Base-by-base conservation (phyloP, 2,113 vertebrate species). In the Podilymbus podiceps region DNA sequence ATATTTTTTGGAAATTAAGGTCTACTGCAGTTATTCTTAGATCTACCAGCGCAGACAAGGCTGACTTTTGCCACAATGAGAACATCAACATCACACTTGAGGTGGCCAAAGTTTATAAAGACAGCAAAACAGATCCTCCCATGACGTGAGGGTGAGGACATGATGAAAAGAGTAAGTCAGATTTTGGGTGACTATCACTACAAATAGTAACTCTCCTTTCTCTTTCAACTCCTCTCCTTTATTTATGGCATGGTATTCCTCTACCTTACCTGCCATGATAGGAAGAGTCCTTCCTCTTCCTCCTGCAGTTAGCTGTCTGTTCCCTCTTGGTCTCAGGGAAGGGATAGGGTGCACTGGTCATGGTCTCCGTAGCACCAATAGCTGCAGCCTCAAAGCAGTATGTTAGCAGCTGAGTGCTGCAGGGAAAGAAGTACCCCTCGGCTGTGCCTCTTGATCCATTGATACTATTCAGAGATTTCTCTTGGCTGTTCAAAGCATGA, bases 1-100 rank as follows among this genome's bases (percentile, higher is more conserved):
- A 10, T 91, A 75, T 66, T 85, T 88, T 95, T 86, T 92, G 40
- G 50, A 96, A 95, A 92, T 79, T 28, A 73, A 87, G 38, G 20
- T 46, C 74, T 89, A 2, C 62, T 73, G 30, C 81, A 71, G 35
- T 62, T 89, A 56, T 38, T 38, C 60, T 93, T 86, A 89, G 46
- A 79, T 89, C 42, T 87, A 59, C 88, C 81, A 53, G 23, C n/a
- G 46, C 58, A 82, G 87, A 78, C 77, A 76, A 85, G 28, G 49
- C 40, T 93, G 69, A 69, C 82, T 92, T 95, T 85, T 94, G 77
- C 50, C 84, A 89, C 83, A 75, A 4, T 64, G 28, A 89, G 81
- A 96, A 78, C 46, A 78, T 71, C 80, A 91, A 72, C 44, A 64
- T 75, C 21, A 59, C 77, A 19, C 19, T 90, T 42, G 15, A 53